These are phyloP conservation scores for Nerophis ophidion DNA, from an alignment of 2,113 vertebrate genomes.

Conservation along the genomic window DNA sequence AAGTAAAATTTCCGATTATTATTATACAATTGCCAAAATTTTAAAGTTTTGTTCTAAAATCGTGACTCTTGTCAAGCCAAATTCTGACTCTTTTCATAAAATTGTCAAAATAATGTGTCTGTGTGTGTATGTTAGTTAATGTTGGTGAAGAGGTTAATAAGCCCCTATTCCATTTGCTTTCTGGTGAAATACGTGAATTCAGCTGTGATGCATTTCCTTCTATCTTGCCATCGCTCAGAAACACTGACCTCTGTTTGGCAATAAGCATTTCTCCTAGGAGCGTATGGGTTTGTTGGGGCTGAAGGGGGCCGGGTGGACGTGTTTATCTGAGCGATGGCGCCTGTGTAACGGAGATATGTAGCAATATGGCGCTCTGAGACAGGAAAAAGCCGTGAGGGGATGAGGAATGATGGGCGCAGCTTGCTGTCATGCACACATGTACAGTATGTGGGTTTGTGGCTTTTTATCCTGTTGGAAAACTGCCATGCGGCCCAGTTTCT, in stretches of 20 bases:
- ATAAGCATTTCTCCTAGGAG: conserved; percentile 29
- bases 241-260: conserved; percentile 59
- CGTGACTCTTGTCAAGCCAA: too few species aligned
- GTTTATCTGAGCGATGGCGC: not conserved
- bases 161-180: not conserved
- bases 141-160: conserved; percentile 8
- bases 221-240: conserved; percentile 38
- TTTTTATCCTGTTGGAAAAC: too few species aligned
- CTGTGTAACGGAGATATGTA: conserved; percentile 60
- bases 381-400: conserved; percentile 23
- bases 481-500: too few species aligned
- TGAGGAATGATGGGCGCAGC: conserved; percentile 8
- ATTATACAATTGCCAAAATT: too few species aligned
- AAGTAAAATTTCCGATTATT: too few species aligned
- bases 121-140: not conserved
- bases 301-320: not conserved
- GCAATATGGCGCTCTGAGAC: conserved; percentile 39
- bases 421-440: not conserved
- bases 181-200: conserved; percentile 1
- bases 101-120: too few species aligned
- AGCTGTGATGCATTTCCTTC: conserved; percentile 11
- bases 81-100: too few species aligned
- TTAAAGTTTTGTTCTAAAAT: too few species aligned
- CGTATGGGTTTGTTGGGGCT: conserved; percentile 6
- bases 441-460: not conserved